phyloP scores from a whole-genome alignment of 2,797 vertebrate genomes.

The Mionectes olivaceus region DNA sequence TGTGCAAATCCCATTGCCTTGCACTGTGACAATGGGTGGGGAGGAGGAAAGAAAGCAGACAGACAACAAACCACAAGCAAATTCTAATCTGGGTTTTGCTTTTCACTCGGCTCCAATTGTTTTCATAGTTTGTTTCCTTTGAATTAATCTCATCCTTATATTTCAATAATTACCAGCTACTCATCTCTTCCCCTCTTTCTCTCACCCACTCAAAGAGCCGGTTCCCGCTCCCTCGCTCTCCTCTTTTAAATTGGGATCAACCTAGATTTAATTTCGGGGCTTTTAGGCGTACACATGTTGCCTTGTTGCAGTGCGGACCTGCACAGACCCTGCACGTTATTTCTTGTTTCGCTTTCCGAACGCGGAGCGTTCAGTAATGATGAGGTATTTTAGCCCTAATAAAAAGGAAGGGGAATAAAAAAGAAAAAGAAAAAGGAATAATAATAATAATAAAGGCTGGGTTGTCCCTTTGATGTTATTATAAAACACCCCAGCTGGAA shows the following conservation, averaged over 20 bases:
- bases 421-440: not conserved
- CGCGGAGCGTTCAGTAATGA: slow-evolving; percentile 6
- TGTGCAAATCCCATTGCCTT: slow-evolving; percentile 90
- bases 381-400: slow-evolving; percentile 39
- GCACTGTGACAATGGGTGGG: slow-evolving; percentile 77
- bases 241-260: slow-evolving; percentile 32
- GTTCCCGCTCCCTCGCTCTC: not conserved
- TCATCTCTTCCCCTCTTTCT: slow-evolving; percentile 60
- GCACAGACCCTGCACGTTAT: slow-evolving; percentile 39
- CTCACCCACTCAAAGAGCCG: slow-evolving; percentile 27
- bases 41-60: slow-evolving; percentile 59
- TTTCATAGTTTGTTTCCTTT: slow-evolving; percentile 79
- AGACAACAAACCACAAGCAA: slow-evolving; percentile 78
- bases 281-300: not conserved
- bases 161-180: slow-evolving; percentile 74
- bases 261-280: slow-evolving; percentile 42
- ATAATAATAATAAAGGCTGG: not conserved
- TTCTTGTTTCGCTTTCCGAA: slow-evolving; percentile 57
- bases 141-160: slow-evolving; percentile 78
- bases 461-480: slow-evolving; percentile 46
- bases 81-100: slow-evolving; percentile 78
- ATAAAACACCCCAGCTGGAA: slow-evolving; percentile 19
- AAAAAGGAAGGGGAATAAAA: not conserved
- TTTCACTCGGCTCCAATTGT: slow-evolving; percentile 77
- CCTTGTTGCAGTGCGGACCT: not conserved